These are phyloP conservation scores for Varanus salvator DNA, from an alignment of 2,113 vertebrate genomes.

Conservation along the genomic window DNA sequence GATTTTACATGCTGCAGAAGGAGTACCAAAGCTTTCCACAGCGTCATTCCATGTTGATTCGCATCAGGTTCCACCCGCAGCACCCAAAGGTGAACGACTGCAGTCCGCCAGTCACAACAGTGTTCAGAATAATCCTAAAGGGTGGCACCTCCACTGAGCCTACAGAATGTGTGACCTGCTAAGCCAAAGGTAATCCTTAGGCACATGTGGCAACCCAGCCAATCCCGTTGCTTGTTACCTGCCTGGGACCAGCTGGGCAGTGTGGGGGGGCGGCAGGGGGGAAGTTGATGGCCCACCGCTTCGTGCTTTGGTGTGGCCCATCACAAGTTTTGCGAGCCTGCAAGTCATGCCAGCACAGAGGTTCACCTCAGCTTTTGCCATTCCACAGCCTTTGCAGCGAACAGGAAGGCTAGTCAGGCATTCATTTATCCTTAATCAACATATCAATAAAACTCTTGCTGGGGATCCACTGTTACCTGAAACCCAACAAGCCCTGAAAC, in stretches of 20 bases:
- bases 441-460: conserved; percentile 42
- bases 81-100: not conserved
- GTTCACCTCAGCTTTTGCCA: not conserved
- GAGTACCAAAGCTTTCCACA: not conserved
- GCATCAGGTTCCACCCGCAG: not conserved
- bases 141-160: not conserved
- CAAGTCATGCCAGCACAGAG: conserved; percentile 12
- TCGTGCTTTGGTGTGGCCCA: no score
- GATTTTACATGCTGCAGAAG: not conserved
- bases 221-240: not conserved
- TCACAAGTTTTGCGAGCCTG: not conserved
- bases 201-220: no score
- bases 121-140: not conserved
- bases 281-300: not conserved
- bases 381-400: conserved; percentile 39
- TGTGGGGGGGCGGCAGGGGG: no score
- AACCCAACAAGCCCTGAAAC: conserved; percentile 62
- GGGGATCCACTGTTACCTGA: conserved; percentile 58
- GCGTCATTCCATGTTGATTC: not conserved
- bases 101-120: not conserved
- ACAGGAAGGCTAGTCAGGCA: conserved; percentile 48
- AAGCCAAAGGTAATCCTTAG: not conserved
- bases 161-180: not conserved
- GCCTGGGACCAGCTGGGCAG: not conserved
- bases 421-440: conserved; percentile 61